Evolutionary conservation across 2,888 invertebrate species (phyloP).

Genomic region (Dioctria linearis): DNA sequence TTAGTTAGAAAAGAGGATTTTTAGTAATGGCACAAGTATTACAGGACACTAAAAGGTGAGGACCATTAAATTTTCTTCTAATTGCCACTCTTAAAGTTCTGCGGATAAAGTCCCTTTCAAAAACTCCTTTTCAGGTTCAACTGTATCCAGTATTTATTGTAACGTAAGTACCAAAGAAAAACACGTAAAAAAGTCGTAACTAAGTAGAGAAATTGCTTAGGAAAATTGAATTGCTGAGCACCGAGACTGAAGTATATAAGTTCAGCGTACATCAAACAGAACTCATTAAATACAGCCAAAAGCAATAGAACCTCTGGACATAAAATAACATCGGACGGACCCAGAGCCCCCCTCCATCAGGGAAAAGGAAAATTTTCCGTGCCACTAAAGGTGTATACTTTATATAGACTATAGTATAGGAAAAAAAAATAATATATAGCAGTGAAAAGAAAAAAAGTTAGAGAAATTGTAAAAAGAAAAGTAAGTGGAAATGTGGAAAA

Average conservation of each 20-base stretch:
- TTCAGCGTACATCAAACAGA: slow-evolving; percentile 36
- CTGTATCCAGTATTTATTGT: slow-evolving; percentile 39
- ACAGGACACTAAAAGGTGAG: slow-evolving; percentile 14
- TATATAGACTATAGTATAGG: too few species aligned
- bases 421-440: too few species aligned
- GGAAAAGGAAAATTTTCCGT: neutral
- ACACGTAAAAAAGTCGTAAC: slow-evolving; percentile 46
- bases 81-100: slow-evolving; percentile 32
- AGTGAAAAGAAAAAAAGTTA: too few species aligned
- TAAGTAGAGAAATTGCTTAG: slow-evolving; percentile 26
- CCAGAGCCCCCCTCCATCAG: neutral
- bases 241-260: neutral
- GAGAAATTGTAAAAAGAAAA: too few species aligned
- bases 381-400: too few species aligned
- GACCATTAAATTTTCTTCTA: slow-evolving; percentile 46
- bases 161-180: slow-evolving; percentile 15
- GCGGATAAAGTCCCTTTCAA: slow-evolving; percentile 2
- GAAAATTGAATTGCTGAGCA: slow-evolving; percentile 39
- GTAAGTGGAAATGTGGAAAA: too few species aligned
- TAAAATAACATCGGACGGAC: neutral
- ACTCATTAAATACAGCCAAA: slow-evolving; percentile 44
- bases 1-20: slow-evolving; percentile 4
- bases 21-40: slow-evolving; percentile 3
- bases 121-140: slow-evolving; percentile 13
- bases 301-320: neutral